Evolutionary conservation across 1,140 invertebrate genomes (phyloP), one percentile per base, ranked within the genome.

Genomic region (Dendrolimus punctatus): DNA sequence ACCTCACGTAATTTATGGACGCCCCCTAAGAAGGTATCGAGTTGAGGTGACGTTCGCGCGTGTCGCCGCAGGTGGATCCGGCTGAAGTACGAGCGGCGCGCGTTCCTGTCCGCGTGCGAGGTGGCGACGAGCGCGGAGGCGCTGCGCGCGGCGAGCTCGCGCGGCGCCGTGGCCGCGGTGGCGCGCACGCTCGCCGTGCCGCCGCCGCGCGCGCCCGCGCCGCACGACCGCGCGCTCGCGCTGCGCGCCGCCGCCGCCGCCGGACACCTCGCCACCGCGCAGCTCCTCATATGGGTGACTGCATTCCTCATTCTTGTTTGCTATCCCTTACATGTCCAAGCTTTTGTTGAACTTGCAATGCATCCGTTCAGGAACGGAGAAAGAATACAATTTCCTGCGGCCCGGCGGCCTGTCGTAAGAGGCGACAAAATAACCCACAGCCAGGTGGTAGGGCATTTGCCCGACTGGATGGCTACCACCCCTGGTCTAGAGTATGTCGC

Each of bases 221-320:
- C 90, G 48, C 88, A 88, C 48, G 91, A 76, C 37, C 63, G 73
- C 38, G 61, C 71, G 39, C 57, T 74, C 58, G 77, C 74, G 6
- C 87, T 99, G 46, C 95, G 98, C 74, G 89, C 98, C 51, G 96
- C 97, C 39, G 95, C 95, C 69, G 93, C 95, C 8, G 92, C 95
- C 56, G 96, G 96, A 37, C 96, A 96, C 80, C 88, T 98, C 57
- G 93, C 96, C 50, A 92, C 97, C 70, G 93, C 95, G 39, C 97
- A 99, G 87, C 89, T 99, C 46, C 88, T 98, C 38, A 92, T 98
- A 75, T 99, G 96, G 97, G 96, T 98, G 88, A 90, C 89, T 42
- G 3, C 41, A 2, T 42, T 4, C 41, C 4, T 42, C 41, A 42
- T 4, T 42, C 41, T n/a, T 2, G 3, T 3, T 23, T 23, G 23